phyloP scores from a whole-genome alignment of 2,797 vertebrate species.

The Anolis apletophallus region DNA sequence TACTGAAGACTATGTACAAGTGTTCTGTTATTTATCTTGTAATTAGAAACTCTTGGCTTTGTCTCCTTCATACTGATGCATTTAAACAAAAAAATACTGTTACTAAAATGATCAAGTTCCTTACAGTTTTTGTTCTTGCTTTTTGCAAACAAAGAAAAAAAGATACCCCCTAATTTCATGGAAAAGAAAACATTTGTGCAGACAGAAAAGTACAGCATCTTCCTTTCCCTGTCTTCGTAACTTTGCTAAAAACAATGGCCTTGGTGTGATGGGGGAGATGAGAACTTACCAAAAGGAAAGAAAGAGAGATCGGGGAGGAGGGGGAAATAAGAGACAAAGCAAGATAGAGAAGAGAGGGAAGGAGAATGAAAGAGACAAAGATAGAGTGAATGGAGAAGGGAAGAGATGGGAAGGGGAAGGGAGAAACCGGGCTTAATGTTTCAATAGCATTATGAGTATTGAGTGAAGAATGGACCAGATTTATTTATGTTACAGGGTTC shows the following conservation, averaged over 20 bases:
- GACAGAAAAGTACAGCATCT: conserved; percentile 48
- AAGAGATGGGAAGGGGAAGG: background rate
- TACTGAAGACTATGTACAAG: conserved; percentile 68
- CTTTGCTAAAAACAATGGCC: conserved; percentile 58
- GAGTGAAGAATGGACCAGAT: background rate
- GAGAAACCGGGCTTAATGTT: background rate
- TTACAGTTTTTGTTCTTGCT: conserved; percentile 72
- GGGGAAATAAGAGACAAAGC: background rate
- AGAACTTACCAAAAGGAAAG: conserved; percentile 47
- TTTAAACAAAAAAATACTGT: conserved; percentile 64
- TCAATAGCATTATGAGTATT: conserved; percentile 24
- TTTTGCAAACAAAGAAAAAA: conserved; percentile 69
- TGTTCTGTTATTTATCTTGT: conserved; percentile 68
- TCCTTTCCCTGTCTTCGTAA: conserved; percentile 51
- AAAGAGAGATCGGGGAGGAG: background rate
- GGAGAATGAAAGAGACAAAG: background rate
- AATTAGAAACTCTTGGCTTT: conserved; percentile 70
- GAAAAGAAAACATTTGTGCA: conserved; percentile 68
- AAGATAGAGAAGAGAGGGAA: conserved; percentile 37
- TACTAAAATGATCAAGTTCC: conserved; percentile 70
- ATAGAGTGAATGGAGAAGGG: background rate
- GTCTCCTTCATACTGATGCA: conserved; percentile 81
- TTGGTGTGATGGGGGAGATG: conserved; percentile 44
- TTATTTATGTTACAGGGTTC: conserved; percentile 64
- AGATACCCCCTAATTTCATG: conserved; percentile 61